phyloP scores from a whole-genome alignment of 2,797 vertebrate genomes.

The Enteromius paludinosus region DNA sequence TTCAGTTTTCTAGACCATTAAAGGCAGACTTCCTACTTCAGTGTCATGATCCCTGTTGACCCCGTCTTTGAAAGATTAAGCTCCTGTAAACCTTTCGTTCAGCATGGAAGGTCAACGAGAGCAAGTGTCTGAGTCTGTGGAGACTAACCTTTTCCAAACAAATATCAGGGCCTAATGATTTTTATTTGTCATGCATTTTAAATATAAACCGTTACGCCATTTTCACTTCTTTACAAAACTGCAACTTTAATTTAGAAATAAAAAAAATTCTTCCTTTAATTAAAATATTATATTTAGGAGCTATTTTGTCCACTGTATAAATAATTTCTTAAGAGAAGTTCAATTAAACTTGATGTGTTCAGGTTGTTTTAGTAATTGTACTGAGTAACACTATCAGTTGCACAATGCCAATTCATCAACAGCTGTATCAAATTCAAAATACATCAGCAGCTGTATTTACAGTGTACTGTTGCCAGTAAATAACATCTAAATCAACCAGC shows the following conservation, averaged over 20 bases:
- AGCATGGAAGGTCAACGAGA: not conserved
- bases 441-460: not conserved
- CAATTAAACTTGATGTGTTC: not conserved
- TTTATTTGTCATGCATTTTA: not conserved
- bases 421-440: not conserved
- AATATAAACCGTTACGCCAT: not conserved
- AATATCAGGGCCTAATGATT: not conserved
- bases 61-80: not conserved
- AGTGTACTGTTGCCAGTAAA: not conserved
- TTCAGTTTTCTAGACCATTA: slow-evolving; percentile 1
- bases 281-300: not conserved
- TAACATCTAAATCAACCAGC: no score
- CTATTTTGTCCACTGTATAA: not conserved
- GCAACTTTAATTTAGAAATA: not conserved
- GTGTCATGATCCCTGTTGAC: slow-evolving; percentile 5
- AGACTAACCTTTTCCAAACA: not conserved
- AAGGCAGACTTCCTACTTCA: not conserved
- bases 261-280: not conserved
- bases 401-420: not conserved
- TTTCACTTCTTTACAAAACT: not conserved
- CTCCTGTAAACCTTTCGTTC: slow-evolving; percentile 4
- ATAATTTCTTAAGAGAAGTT: not conserved
- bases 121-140: slow-evolving; percentile 1
- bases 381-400: not conserved
- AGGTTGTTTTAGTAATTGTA: not conserved